Percentiles rank a stretch among this genome's conserved stretches.
These are phyloP conservation scores for Verasper variegatus DNA, from an alignment of 2,113 vertebrate genomes.

Conservation along the genomic window DNA sequence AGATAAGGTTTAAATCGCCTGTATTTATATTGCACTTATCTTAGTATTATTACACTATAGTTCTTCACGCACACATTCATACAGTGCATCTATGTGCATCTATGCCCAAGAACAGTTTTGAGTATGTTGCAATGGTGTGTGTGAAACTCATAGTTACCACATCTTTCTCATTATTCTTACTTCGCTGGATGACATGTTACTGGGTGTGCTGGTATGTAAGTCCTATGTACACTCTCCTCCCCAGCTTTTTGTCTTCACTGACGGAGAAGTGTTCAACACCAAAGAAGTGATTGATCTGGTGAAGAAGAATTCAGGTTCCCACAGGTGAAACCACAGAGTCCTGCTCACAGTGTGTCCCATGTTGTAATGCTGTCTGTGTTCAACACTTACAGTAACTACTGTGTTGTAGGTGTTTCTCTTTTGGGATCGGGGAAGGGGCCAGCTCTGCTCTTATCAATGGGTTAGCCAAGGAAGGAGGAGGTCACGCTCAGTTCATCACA, in stretches of 20 bases:
- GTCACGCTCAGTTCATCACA: slow-evolving; percentile 86
- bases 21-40: too few species aligned
- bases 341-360: not conserved
- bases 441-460: slow-evolving; percentile 87
- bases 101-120: too few species aligned
- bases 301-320: slow-evolving; percentile 72
- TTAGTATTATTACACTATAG: too few species aligned
- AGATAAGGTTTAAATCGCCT: not conserved
- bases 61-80: too few species aligned
- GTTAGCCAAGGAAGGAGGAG: slow-evolving; percentile 81
- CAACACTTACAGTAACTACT: not conserved
- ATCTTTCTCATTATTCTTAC: not conserved
- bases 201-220: not conserved
- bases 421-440: slow-evolving; percentile 88
- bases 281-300: slow-evolving; percentile 83
- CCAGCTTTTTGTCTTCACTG: slow-evolving; percentile 87
- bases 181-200: not conserved
- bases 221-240: not conserved
- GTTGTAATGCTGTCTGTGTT: not conserved
- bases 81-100: too few species aligned
- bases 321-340: slow-evolving; percentile 78
- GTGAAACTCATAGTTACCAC: not conserved
- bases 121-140: too few species aligned
- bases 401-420: slow-evolving; percentile 86
- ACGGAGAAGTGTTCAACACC: slow-evolving; percentile 87